Base-by-base conservation (phyloP, 2,888 invertebrate species). In the Cephus sareptanus region DNA sequence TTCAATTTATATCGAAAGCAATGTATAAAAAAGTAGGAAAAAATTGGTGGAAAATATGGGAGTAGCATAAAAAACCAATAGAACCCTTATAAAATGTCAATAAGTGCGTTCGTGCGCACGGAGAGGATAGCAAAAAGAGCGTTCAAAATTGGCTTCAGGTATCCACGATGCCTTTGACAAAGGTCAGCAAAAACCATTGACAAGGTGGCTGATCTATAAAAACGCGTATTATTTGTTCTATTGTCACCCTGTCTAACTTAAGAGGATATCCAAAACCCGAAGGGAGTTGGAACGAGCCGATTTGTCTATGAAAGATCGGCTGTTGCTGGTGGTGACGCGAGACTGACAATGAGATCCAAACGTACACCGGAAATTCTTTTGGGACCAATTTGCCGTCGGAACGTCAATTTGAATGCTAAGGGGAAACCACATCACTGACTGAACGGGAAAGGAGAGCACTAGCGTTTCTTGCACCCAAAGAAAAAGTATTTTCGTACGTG, bases 111-210 rank as follows among this genome's bases (percentile, higher is more conserved):
- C 23, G 9, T 56, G 23, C 23, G 23, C 23, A 56, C 56, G 56
- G 9, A 23, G 23, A 23, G 23, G 9, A 23, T 56, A 56, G 23
- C 9, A 56, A 56, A 56, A 9, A 56, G 56, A 56, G 23, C 23
- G 23, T 56, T 31, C 31, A 71, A 31, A 71, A 71, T 71, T 71
- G 71, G 71, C 12, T 34, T 34, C 71, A 23, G 33, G 23, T 71
- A 34, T 6, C 31, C 31, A 30, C 9, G 33, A 76, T 34, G 76
- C 69, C 34, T 78, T 78, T 78, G 78, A 78, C 40, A 78, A 76
- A 71, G 78, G 78, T 78, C 78, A 78, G 76, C 73, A 78, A 78
- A 78, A 78, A 73, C 76, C 75, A 76, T 73, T 56, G 78, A 76
- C 68, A 71, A 69, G 71, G 73, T 35, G 69, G 76, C 71, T 78